A percentile compares a stretch with the other conserved stretches of the same genome.
phyloP scores from a whole-genome alignment of 2,113 vertebrate genomes.

The Leucosticte australis region DNA sequence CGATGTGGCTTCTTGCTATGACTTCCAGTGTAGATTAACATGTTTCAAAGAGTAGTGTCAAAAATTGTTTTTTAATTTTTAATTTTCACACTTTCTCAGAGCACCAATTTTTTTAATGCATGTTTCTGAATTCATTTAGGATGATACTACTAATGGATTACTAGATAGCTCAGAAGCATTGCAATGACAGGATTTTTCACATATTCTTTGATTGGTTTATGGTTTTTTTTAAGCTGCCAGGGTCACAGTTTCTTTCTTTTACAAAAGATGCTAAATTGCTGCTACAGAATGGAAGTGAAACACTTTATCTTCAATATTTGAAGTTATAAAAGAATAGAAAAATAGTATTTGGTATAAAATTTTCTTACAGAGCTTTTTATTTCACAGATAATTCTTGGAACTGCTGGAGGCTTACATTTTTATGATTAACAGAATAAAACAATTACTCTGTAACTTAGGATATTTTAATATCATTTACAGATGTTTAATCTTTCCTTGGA shows the following conservation, averaged over 20 bases:
- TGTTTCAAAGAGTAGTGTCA: background rate
- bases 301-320: background rate
- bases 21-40: background rate
- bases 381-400: slow-evolving; percentile 5
- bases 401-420: background rate
- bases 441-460: background rate
- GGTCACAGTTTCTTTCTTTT: background rate
- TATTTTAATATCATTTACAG: background rate
- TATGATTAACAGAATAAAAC: background rate
- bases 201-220: background rate
- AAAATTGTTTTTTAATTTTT: background rate
- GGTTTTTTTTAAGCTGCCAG: background rate
- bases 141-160: background rate
- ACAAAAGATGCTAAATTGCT: background rate
- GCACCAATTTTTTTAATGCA: background rate
- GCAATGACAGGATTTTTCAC: background rate
- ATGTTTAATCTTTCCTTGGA: background rate
- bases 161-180: background rate
- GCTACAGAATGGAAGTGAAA: background rate
- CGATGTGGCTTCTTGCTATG: background rate
- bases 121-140: background rate
- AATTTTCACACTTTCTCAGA: background rate
- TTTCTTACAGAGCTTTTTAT: background rate
- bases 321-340: background rate
- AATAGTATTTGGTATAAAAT: background rate